Evolutionary conservation across 2,888 invertebrate genomes (phyloP).

Genomic region (Ornithoptera alexandrae): DNA sequence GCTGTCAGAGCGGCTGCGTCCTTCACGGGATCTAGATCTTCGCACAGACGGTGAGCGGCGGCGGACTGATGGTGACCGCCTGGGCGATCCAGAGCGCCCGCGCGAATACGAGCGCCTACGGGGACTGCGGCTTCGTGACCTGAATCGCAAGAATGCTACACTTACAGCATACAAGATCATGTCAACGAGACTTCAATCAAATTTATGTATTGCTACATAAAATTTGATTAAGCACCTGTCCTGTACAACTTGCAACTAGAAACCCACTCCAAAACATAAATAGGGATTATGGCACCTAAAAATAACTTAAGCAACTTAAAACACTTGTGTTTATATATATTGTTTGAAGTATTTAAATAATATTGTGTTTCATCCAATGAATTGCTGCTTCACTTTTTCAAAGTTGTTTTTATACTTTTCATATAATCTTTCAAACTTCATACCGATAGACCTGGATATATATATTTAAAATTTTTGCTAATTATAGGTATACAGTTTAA

Average conservation of each 20-base stretch:
- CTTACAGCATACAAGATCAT: too few species aligned
- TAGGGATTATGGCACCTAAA: neutral
- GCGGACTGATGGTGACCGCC: conserved; percentile 69
- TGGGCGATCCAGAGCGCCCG: conserved; percentile 66
- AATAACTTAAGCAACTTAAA: neutral
- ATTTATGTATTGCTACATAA: neutral
- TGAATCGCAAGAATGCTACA: conserved; percentile 35
- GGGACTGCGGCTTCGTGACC: conserved; percentile 74
- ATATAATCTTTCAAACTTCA: neutral
- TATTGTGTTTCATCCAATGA: too few species aligned
- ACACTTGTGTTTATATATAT: neutral
- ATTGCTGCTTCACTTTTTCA: neutral
- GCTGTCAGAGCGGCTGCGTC: conserved; percentile 72
- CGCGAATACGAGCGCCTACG: conserved; percentile 71
- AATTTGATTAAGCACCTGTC: conserved; percentile 4
- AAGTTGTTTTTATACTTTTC: neutral
- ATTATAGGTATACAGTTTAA: conserved; percentile 40
- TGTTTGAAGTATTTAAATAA: too few species aligned
- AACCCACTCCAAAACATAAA: neutral
- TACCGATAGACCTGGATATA: conserved; percentile 51
- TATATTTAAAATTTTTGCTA: conserved; percentile 30
- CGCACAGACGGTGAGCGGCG: conserved; percentile 68
- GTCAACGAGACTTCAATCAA: neutral
- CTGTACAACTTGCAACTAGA: neutral
- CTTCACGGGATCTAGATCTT: conserved; percentile 68